Base-by-base conservation (phyloP, 2,797 vertebrate genomes). In the Pterois miles region DNA sequence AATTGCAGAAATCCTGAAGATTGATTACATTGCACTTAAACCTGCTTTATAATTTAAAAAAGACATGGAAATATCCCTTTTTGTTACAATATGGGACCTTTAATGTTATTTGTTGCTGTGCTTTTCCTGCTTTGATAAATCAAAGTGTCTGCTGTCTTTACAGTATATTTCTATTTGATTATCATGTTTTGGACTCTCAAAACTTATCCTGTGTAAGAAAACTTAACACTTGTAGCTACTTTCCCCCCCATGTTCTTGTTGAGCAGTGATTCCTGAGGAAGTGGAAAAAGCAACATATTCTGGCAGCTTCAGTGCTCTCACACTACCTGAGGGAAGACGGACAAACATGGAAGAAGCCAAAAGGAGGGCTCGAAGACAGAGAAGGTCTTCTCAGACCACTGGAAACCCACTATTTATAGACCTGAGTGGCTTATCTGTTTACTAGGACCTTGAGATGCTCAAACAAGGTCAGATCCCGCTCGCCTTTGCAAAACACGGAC, bases 371-470 rank as follows among this genome's bases (percentile, higher is more conserved):
- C 2, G 13, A 38, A 75, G 78, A 89, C 85, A 87, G 71, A 86
- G 82, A 53, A 68, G 1, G 72, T 86, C 76, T 86, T 88, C 85
- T 87, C 84, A 50, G 53, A 23, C 65, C 70, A 70, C 34, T 79
- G 62, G 76, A 83, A 85, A 71, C 22, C 4, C 2, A 48, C 79
- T 91, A 92, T 92, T 87, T 82, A 85, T 87, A 75, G 54, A 27
- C 27, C 20, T 57, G 43, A 80, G 88, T 33, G 65, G 84, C 70
- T 43, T 62, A 86, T 90, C 75, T 94, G 89, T 93, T 94, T 93
- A 86, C 88, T 83, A 80, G 86, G 86, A 90, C 75, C 60, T 69
- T 71, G 72, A 88, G 65, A 91, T 91, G 76, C 70, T 92, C 88
- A 87, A 85, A 89, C 78, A 82, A 81, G 86, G 83, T 69, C 58